Evolutionary conservation across 2,797 vertebrate genomes (phyloP).

Genomic region (Pseudomugil tenellus): DNA sequence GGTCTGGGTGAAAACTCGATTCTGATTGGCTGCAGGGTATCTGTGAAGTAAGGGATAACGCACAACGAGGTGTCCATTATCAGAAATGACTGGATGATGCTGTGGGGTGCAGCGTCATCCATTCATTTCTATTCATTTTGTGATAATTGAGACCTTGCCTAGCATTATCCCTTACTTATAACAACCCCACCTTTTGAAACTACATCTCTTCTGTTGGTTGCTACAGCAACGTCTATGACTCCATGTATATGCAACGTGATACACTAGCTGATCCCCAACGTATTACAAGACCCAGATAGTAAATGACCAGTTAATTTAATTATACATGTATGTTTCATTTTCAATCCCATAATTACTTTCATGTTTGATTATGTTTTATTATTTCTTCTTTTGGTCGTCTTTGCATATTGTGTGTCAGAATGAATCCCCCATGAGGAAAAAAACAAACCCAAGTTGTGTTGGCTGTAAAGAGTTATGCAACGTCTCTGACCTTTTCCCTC

Average conservation of each 20-base stretch:
- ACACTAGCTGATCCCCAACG: neutral
- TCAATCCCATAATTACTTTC: neutral
- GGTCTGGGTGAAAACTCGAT: no score
- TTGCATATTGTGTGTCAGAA: neutral
- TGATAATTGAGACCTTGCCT: no score
- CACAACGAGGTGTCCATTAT: no score
- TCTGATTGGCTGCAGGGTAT: no score
- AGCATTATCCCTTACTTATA: neutral
- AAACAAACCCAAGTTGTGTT: constrained; percentile 37
- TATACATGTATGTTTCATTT: neutral
- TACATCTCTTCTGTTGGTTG: neutral
- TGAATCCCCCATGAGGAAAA: constrained; percentile 1
- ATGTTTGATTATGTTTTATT: constrained; percentile 5
- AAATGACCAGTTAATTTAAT: constrained; percentile 2
- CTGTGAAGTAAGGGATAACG: no score
- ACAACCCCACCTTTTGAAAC: neutral
- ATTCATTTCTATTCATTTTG: no score
- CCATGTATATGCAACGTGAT: neutral
- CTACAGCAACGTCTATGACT: neutral
- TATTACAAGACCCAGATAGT: neutral
- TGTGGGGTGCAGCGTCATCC: no score
- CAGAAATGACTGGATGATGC: no score
- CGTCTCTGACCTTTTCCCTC: constrained; percentile 50
- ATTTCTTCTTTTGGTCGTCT: no score
- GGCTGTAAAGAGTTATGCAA: constrained; percentile 48